phyloP scores from a whole-genome alignment of 2,888 invertebrate species.

The Ophion ventricosus region DNA sequence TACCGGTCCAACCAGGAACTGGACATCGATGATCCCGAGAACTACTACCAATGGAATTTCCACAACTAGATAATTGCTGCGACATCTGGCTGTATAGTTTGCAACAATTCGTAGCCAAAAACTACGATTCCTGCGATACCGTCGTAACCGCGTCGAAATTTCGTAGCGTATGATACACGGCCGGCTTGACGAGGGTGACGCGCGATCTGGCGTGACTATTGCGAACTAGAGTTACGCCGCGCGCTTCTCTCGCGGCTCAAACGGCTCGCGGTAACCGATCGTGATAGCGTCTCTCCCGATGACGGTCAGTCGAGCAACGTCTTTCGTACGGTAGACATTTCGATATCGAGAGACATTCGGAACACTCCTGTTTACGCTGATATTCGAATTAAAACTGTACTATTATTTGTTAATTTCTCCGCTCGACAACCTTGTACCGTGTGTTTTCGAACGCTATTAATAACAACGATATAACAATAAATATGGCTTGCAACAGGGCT shows the following conservation, averaged over 20 bases:
- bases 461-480: conserved; percentile 32
- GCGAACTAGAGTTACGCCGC: conserved; percentile 44
- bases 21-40: too few relatives aligned
- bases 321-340: conserved; percentile 47
- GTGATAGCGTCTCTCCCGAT: conserved; percentile 52
- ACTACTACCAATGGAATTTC: too few relatives aligned
- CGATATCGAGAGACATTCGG: background rate
- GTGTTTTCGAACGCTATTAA: conserved; percentile 30
- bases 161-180: too few relatives aligned
- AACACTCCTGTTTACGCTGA: background rate
- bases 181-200: conserved; percentile 1
- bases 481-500: conserved; percentile 93
- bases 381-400: conserved; percentile 12
- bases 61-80: too few relatives aligned
- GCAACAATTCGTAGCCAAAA: too few relatives aligned
- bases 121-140: too few relatives aligned
- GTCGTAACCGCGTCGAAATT: too few relatives aligned
- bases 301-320: conserved; percentile 62
- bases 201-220: conserved; percentile 20
- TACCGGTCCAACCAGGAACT: too few relatives aligned
- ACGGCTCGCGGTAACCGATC: conserved; percentile 62
- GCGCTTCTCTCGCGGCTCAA: conserved; percentile 30
- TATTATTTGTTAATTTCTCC: background rate
- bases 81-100: too few relatives aligned
- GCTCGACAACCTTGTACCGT: conserved; percentile 15